Base-by-base conservation (phyloP, 2,113 vertebrate species). In the Fregata magnificens region DNA sequence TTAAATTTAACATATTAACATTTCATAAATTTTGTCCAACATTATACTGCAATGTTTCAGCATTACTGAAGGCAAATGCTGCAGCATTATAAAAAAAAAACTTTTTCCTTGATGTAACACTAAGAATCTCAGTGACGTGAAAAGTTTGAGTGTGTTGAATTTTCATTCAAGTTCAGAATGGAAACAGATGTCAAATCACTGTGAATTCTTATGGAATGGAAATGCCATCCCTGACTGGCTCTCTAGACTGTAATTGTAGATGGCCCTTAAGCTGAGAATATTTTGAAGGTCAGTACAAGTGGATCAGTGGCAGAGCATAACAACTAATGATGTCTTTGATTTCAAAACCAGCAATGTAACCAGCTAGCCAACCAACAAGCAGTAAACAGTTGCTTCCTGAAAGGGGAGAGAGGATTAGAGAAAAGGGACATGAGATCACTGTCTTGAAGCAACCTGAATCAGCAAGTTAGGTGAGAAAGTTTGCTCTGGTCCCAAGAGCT, bases 311-410 rank as follows among this genome's bases (percentile, higher is more conserved):
- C 45, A 78, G 49, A 82, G 25, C 50, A 29, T 45, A 79, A 17
- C 59, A 71, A 22, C 87, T 61, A 22, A 50, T 34, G 26, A 73
- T 26, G 50, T 42, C 59, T 86, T 61, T 86, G 59, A 61, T 96
- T 93, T 80, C 62, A 47, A 91, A 91, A 59, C 14, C 71, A 82
- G 61, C 38, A 31, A 13, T 13, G 31, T 55, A 67, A 69, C 14
- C 26, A 28, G 52, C 52, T 4, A 52, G 70, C 65, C 53, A 76
- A 82, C 40, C 16, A 59, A 62, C 40, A 34, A 78, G 72, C 63
- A 91, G 72, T 50, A 45, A 95, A 84, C 55, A 87, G 65, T 4
- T 91, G 70, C 53, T 94, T 96, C 84, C 89, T 96, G 93, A 90
- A 82, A 94, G 22, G 28, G 40, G 78, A 95, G 72, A 89, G 52